A percentile compares a stretch with the other conserved stretches of the same genome.
Conservation (phyloP, 2,113 vertebrate genomes). For the Lipophrys pholis region DNA sequence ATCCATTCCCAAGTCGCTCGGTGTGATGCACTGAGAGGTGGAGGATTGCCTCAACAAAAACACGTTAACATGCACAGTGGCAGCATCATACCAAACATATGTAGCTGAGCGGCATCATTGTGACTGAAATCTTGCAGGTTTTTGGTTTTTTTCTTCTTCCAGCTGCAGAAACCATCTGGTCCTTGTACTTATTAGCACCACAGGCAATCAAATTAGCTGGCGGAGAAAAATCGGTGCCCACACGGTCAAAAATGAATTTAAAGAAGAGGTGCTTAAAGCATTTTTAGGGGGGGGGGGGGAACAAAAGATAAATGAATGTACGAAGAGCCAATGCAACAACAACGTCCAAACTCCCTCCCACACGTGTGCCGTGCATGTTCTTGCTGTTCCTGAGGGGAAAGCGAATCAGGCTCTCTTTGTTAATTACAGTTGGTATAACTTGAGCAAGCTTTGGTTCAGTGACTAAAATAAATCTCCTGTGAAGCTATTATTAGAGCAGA, state of each 20-base stretch:
- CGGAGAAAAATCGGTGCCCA: background rate
- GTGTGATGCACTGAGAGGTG: background rate
- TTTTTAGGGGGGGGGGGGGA: too few relatives aligned
- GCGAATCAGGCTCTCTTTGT: constrained; percentile 36
- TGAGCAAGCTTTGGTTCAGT: constrained; percentile 5
- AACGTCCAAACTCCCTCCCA: background rate
- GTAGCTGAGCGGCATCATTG: background rate
- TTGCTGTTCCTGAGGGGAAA: constrained; percentile 30
- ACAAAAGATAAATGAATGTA: background rate
- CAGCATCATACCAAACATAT: background rate
- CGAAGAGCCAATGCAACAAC: background rate
- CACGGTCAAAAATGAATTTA: background rate
- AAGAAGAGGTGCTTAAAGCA: constrained; percentile 1
- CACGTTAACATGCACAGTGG: background rate
- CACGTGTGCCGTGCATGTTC: background rate
- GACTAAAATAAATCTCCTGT: constrained; percentile 30
- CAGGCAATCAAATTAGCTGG: constrained; percentile 3
- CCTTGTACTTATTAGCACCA: constrained; percentile 41
- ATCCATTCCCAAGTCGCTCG: too few relatives aligned
- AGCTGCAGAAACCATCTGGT: background rate
- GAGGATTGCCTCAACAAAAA: background rate
- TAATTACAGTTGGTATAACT: constrained; percentile 41
- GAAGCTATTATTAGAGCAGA: constrained; percentile 62
- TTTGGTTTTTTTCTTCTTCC: too few relatives aligned
- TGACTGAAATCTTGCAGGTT: constrained; percentile 25